Percentiles rank a stretch among this genome's conserved stretches.
These are phyloP conservation scores for Coelinius sp. DNA, from an alignment of 2,888 invertebrate species.

Conservation along the genomic window DNA sequence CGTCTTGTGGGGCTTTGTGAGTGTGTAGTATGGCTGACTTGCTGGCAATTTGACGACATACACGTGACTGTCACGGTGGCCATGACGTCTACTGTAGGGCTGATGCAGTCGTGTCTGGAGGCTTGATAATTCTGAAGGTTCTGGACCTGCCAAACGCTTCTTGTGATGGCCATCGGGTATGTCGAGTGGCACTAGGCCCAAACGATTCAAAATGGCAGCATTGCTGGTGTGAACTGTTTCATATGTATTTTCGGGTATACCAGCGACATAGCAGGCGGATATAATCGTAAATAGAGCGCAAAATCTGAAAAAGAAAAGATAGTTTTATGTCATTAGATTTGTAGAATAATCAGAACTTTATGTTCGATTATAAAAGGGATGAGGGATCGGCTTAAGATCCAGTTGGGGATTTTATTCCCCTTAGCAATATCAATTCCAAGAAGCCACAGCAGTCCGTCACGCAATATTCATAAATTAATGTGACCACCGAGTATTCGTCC, in stretches of 20 bases:
- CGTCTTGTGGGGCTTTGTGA: slow-evolving; percentile 75
- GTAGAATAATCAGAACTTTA: background rate
- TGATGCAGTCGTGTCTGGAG: slow-evolving; percentile 55
- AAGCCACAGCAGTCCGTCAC: slow-evolving; percentile 41
- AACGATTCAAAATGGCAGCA: slow-evolving; percentile 80
- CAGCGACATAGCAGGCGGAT: background rate
- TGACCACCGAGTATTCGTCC: slow-evolving; percentile 35
- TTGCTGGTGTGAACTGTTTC: slow-evolving; percentile 74
- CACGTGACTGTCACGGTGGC: slow-evolving; percentile 81
- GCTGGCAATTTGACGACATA: slow-evolving; percentile 89
- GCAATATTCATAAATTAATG: slow-evolving; percentile 53
- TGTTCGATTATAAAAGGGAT: background rate
- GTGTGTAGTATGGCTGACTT: slow-evolving; percentile 85
- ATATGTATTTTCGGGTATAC: slow-evolving; percentile 48
- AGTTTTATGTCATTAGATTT: background rate
- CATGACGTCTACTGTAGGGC: slow-evolving; percentile 64
- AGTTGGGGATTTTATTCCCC: slow-evolving; percentile 10
- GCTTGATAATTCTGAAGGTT: slow-evolving; percentile 57
- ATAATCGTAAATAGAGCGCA: slow-evolving; percentile 40
- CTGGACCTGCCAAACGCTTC: slow-evolving; percentile 80
- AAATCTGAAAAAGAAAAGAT: slow-evolving; percentile 50
- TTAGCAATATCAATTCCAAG: background rate
- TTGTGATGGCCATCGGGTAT: slow-evolving; percentile 85
- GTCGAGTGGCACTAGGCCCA: slow-evolving; percentile 82
- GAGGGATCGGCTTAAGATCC: background rate